Base-by-base conservation (phyloP, 2,113 vertebrate genomes). In the Laticauda colubrina region DNA sequence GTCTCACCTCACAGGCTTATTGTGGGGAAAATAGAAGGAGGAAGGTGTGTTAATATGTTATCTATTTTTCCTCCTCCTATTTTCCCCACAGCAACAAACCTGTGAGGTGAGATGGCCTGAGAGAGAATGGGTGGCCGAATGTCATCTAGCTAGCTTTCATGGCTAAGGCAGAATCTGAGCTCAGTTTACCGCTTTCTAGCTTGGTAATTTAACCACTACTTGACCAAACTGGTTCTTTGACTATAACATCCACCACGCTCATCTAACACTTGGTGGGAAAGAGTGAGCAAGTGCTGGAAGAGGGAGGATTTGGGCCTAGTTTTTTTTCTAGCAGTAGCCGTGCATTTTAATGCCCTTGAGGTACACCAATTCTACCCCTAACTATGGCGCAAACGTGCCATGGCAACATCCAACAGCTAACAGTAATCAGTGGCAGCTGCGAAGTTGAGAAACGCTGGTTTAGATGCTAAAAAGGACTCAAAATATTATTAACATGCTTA, bases 401-500 rank as follows among this genome's bases (percentile, higher is more conserved):
- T 7, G n/a, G n/a, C n/a, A 81, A 39, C n/a, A 39, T 81, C 69
- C 69, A 81, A 39, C 5, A 75, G 64, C n/a, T 75, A 34, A 75
- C n/a, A 39, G n/a, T 20, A 81, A 2, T 81, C n/a, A 34, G 3
- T 39, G 69, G 5, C 69, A 81, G 15, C 61, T 81, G 69, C 2
- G 2, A 34, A 39, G n/a, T 81, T 95, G 95, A 88, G 94, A 55
- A 86, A 87, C n/a, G 7, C 69, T 39, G 12, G 15, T 75, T 81
- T 81, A 39, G 69, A 81, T 81, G 96, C 95, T 95, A 93, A 97
- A 95, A 94, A 93, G 94, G 90, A 91, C 91, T 29, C 89, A 34
- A 94, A 91, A 88, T 97, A 95, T 96, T 96, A 96, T 96, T 97
- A 96, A 96, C 96, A 94, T 43, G 94, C 96, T 95, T 96, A 96